Conservation (phyloP, 2,113 vertebrate genomes). For the Thryonomys swinderianus region DNA sequence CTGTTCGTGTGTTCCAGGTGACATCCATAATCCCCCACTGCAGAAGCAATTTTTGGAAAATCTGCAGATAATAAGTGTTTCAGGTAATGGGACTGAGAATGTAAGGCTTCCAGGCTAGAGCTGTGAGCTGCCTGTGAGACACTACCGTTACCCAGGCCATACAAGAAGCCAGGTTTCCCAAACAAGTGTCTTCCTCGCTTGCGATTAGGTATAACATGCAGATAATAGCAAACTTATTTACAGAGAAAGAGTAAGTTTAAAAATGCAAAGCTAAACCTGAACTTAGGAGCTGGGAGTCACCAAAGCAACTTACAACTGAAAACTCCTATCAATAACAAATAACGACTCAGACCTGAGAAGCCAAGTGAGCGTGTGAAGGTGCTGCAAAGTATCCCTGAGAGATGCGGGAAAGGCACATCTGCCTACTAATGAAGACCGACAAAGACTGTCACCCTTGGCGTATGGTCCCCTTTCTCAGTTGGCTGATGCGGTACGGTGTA, state of each 20-base stretch:
- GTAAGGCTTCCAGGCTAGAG: background rate
- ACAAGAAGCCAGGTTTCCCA: background rate
- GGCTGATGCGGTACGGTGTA: background rate
- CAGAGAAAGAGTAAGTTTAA: conserved; percentile 9
- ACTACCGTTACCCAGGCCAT: background rate
- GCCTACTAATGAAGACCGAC: background rate
- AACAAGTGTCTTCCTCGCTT: background rate
- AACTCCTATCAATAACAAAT: background rate
- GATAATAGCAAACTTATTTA: background rate
- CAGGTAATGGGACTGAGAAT: background rate
- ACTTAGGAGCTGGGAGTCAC: background rate
- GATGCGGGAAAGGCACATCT: rapidly evolving
- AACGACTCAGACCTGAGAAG: background rate
- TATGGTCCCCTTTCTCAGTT: rapidly evolving
- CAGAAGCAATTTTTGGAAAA: conserved; percentile 2
- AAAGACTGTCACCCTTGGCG: rapidly evolving
- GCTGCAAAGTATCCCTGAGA: rapidly evolving
- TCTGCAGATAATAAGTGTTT: background rate
- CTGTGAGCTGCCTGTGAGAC: background rate
- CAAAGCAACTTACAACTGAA: background rate
- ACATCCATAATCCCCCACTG: background rate
- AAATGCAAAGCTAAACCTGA: background rate
- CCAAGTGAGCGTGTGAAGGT: background rate
- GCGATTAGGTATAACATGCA: background rate
- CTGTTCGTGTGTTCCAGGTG: background rate